phyloP scores from a whole-genome alignment of 2,797 vertebrate species.

The Coilia nasus region DNA sequence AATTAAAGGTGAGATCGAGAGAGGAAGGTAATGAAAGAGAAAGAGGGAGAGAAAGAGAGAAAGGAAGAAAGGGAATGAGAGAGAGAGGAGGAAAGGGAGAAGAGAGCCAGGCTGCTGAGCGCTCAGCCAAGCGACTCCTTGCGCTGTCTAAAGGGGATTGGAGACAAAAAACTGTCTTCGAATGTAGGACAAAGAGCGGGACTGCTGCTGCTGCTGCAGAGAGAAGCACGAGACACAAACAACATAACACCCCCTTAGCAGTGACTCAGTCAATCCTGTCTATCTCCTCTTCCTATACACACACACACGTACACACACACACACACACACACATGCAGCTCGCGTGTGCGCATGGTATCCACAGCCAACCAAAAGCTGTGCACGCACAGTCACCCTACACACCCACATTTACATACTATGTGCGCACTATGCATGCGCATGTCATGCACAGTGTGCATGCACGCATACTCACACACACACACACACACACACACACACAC shows the following conservation, averaged over 20 bases:
- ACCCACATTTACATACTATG: background rate
- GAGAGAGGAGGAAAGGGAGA: constrained; percentile 23
- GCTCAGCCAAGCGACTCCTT: background rate
- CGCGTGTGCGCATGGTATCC: no score
- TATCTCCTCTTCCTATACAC: background rate
- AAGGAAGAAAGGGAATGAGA: constrained; percentile 18
- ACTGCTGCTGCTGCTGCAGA: constrained; percentile 8
- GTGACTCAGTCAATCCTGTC: background rate
- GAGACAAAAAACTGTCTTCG: constrained; percentile 6
- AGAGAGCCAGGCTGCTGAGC: background rate
- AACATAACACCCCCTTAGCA: background rate
- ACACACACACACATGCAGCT: background rate
- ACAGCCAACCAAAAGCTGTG: no score
- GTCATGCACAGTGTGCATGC: no score
- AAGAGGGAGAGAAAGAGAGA: constrained; percentile 31
- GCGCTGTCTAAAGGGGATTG: background rate
- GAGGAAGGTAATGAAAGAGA: constrained; percentile 24
- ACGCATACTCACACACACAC: no score
- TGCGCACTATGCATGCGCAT: no score
- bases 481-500: no score
- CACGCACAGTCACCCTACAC: background rate
- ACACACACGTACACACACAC: background rate
- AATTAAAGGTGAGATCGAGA: constrained; percentile 11
- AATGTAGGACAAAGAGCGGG: constrained; percentile 10
- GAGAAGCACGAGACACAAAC: background rate